These are phyloP conservation scores for Nothobranchius furzeri DNA, from an alignment of 2,113 vertebrate species.

Conservation along the genomic window DNA sequence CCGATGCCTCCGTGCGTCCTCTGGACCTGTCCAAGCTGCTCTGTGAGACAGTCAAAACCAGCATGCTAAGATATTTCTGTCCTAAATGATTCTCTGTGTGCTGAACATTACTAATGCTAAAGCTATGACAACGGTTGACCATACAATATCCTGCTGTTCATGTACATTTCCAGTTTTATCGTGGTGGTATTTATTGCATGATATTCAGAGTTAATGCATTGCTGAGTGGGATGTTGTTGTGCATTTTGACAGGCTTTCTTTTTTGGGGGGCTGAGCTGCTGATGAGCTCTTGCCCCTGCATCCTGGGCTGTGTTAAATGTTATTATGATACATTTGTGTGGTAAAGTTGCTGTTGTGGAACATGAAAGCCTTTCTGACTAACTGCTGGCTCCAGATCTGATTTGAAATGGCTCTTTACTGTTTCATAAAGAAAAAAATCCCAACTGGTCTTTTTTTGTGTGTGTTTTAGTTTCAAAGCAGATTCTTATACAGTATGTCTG, in stretches of 20 bases:
- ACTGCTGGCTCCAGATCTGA: conserved; percentile 18
- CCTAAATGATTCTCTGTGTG: conserved; percentile 62
- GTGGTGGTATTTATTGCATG: conserved; percentile 80
- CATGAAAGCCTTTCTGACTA: conserved; percentile 50
- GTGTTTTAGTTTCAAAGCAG: background rate
- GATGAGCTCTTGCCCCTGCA: conserved; percentile 59
- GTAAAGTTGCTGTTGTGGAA: conserved; percentile 28
- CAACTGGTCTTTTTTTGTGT: background rate
- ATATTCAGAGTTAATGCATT: conserved; percentile 58
- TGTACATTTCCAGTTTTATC: conserved; percentile 68
- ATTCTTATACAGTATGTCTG: background rate
- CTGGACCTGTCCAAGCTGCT: conserved; percentile 14
- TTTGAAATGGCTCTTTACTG: conserved; percentile 15
- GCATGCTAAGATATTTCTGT: conserved; percentile 72
- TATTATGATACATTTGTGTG: conserved; percentile 50
- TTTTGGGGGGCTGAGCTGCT: conserved; percentile 53
- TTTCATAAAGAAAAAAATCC: conserved; percentile 5
- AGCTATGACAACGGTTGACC: conserved; percentile 50
- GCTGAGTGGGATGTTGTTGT: conserved; percentile 63
- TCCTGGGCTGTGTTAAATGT: conserved; percentile 66
- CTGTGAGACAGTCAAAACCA: conserved; percentile 49
- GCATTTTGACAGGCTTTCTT: conserved; percentile 50
- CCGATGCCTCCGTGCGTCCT: conserved; percentile 4
- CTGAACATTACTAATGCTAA: conserved; percentile 62
- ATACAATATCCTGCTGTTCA: conserved; percentile 52